phyloP scores from a whole-genome alignment of 2,888 invertebrate genomes.

The Pammene aurita region DNA sequence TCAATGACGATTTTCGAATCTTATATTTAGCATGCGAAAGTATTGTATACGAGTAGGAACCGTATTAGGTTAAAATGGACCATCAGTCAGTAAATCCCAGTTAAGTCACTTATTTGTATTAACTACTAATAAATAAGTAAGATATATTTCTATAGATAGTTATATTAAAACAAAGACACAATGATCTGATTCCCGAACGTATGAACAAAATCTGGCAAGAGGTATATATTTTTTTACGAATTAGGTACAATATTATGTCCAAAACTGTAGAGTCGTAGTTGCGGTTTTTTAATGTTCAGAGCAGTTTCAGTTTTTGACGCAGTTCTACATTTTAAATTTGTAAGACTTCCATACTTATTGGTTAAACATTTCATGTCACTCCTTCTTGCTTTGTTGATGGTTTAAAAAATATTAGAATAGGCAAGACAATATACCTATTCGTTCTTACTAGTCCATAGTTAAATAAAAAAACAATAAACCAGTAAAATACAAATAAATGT shows the following conservation, averaged over 20 bases:
- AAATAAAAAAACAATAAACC: too few relatives aligned
- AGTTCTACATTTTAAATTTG: too few relatives aligned
- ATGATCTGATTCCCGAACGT: conserved; percentile 70
- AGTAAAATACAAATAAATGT: too few relatives aligned
- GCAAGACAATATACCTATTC: too few relatives aligned
- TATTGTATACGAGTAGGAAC: not conserved
- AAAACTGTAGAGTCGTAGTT: not conserved
- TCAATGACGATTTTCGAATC: not conserved
- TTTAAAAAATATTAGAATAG: too few relatives aligned
- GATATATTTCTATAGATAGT: conserved; percentile 33
- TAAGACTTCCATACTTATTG: too few relatives aligned
- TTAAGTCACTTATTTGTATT: conserved; percentile 46
- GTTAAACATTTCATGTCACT: too few relatives aligned
- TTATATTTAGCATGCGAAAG: conserved; percentile 3
- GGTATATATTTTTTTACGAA: not conserved
- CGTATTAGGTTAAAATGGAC: conserved; percentile 13
- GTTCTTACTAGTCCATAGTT: too few relatives aligned
- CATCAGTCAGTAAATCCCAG: conserved; percentile 46
- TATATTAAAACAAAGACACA: conserved; percentile 51
- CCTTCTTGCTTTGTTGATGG: too few relatives aligned
- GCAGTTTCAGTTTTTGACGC: too few relatives aligned
- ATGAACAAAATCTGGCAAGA: conserved; percentile 30
- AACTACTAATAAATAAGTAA: conserved; percentile 45
- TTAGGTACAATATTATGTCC: not conserved
- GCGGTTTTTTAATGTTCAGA: too few relatives aligned